Evolutionary conservation across 2,797 vertebrate genomes (phyloP).

Genomic region (Taeniopygia guttata): DNA sequence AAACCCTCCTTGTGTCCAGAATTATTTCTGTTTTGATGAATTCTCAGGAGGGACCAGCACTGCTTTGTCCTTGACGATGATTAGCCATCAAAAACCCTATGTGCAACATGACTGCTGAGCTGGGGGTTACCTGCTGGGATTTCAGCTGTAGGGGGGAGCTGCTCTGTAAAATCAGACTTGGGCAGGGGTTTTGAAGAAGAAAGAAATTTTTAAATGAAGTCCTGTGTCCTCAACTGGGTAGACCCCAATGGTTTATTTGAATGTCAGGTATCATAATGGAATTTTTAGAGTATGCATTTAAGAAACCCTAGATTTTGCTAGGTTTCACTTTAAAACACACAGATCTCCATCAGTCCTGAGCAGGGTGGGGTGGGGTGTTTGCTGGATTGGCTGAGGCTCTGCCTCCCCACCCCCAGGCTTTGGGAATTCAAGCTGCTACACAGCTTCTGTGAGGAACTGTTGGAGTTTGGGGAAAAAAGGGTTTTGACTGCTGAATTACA

Average conservation of each 20-base stretch:
- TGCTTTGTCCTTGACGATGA: not conserved
- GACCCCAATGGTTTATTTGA: not conserved
- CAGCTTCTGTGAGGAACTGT: not conserved
- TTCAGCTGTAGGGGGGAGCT: not conserved
- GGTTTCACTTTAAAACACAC: not conserved
- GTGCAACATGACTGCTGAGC: fast-evolving
- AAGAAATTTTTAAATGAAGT: not conserved
- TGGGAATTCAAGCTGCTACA: not conserved
- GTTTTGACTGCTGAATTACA: not conserved
- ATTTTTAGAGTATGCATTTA: not conserved
- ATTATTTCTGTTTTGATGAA: not conserved
- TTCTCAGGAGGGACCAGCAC: not conserved
- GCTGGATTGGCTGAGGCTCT: not conserved
- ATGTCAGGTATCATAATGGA: not conserved
- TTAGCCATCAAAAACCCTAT: fast-evolving
- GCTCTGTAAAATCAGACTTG: not conserved
- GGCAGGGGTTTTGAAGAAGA: not conserved
- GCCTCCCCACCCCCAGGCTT: not conserved
- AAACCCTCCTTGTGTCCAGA: fast-evolving
- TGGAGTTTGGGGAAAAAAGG: not conserved
- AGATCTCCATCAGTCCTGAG: not conserved
- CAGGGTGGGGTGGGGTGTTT: not conserved
- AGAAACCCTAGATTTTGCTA: not conserved
- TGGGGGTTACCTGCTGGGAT: not conserved
- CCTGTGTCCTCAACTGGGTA: not conserved